phyloP scores from a whole-genome alignment of 2,888 invertebrate genomes.

The Formica aserva region DNA sequence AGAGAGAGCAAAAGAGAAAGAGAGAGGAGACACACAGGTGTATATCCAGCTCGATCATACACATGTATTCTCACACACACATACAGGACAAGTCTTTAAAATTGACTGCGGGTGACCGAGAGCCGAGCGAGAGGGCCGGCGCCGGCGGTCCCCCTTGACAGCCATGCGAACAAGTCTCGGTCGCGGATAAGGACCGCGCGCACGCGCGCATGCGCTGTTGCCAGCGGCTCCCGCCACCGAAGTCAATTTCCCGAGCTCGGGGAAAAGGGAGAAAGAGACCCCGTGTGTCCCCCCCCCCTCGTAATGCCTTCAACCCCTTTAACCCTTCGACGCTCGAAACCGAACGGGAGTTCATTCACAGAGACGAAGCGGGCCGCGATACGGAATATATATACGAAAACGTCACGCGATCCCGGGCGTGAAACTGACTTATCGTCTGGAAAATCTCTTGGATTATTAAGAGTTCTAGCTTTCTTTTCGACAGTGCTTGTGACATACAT shows the following conservation, averaged over 20 bases:
- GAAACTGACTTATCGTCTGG: neutral
- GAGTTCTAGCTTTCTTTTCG: neutral
- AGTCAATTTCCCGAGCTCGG: constrained; percentile 71
- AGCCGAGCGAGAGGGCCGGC: constrained; percentile 67
- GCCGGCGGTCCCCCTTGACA: constrained; percentile 75
- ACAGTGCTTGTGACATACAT: neutral
- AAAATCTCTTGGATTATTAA: neutral
- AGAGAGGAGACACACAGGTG: neutral
- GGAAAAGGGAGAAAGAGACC: constrained; percentile 38
- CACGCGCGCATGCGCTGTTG: constrained; percentile 75
- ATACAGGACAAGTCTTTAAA: constrained; percentile 65
- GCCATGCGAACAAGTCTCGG: constrained; percentile 77
- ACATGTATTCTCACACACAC: constrained; percentile 30
- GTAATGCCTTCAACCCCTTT: constrained; percentile 28
- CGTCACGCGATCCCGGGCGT: neutral
- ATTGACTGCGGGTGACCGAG: constrained; percentile 75
- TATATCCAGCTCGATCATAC: constrained; percentile 5
- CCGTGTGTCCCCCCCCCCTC: constrained; percentile 25
- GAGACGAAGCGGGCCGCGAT: neutral
- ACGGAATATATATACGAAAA: neutral
- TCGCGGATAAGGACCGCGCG: constrained; percentile 76
- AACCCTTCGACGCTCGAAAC: neutral
- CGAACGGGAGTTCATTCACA: neutral
- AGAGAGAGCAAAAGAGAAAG: neutral
- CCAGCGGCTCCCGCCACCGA: constrained; percentile 65